Percentiles rank a stretch among this genome's conserved stretches.
Evolutionary conservation across 1,140 invertebrate species (phyloP).

Genomic region (Bombus polaris): DNA sequence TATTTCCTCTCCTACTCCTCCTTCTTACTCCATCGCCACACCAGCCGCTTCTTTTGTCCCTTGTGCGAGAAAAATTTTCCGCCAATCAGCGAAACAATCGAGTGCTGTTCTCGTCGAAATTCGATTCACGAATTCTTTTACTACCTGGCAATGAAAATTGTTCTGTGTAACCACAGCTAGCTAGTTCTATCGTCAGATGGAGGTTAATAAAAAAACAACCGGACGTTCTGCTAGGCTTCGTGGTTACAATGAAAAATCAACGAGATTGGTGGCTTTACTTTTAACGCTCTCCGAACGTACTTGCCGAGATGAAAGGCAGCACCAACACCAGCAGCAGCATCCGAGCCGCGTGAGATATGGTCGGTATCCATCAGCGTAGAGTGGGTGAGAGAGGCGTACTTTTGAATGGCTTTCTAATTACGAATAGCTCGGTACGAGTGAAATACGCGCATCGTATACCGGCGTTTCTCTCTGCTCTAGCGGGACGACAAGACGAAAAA

Average conservation of each 20-base stretch:
- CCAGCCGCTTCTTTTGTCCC: too few species aligned
- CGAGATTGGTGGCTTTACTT: constrained; percentile 43
- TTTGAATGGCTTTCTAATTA: constrained; percentile 70
- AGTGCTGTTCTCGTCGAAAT: background rate
- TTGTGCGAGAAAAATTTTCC: background rate
- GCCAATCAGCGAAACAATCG: background rate
- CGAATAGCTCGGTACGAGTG: constrained; percentile 57
- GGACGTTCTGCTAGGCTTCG: background rate
- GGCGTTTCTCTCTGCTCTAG: constrained; percentile 11
- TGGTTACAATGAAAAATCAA: constrained; percentile 50
- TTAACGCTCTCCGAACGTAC: constrained; percentile 47
- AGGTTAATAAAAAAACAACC: constrained; percentile 38
- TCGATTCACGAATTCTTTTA: background rate
- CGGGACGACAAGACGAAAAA: constrained; percentile 11
- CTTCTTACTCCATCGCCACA: too few species aligned
- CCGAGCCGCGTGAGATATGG: constrained; percentile 60
- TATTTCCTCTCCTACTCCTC: background rate
- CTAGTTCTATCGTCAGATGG: background rate
- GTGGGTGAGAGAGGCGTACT: constrained; percentile 53
- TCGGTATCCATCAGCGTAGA: constrained; percentile 65
- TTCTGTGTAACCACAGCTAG: background rate
- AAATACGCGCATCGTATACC: constrained; percentile 53
- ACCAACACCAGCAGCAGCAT: constrained; percentile 39
- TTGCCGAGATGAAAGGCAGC: constrained; percentile 56
- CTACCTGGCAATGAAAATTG: background rate